Evolutionary conservation across 53 echinoderm and acorn worm species (phyloP).

Genomic region (Astropecten irregularis): DNA sequence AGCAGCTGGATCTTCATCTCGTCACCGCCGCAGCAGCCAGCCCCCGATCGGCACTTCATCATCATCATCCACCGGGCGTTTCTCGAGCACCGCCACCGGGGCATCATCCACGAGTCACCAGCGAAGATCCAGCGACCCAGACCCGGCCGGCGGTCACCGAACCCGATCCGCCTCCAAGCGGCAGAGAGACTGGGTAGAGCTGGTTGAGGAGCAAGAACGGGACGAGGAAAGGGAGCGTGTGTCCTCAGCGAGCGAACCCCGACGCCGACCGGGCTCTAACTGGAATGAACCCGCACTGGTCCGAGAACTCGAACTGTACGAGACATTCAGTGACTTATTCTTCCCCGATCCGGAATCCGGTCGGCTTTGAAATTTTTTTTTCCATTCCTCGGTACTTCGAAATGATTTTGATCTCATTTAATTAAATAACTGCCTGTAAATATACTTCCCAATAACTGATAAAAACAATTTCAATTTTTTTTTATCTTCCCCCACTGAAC

Average conservation of each 20-base stretch:
- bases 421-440: too few relatives aligned
- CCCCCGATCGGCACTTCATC: background rate
- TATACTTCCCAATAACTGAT: too few relatives aligned
- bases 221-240: background rate
- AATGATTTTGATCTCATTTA: too few relatives aligned
- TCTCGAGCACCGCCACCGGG: background rate
- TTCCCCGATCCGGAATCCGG: slow-evolving; percentile 45
- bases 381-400: too few relatives aligned
- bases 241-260: background rate
- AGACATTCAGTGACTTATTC: slow-evolving; percentile 18
- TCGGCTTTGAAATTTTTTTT: slow-evolving; percentile 6
- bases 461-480: too few relatives aligned
- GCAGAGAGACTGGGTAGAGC: slow-evolving; percentile 32
- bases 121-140: background rate
- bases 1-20: background rate
- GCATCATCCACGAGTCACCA: background rate
- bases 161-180: background rate
- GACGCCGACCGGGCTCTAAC: background rate
- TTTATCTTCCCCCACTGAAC: too few relatives aligned
- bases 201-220: slow-evolving; percentile 21
- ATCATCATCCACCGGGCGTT: background rate
- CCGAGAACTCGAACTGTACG: slow-evolving; percentile 22
- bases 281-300: background rate
- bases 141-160: background rate
- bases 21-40: background rate